Evolutionary conservation across 1,140 invertebrate genomes (phyloP), one percentile per base, ranked within the genome.

Genomic region (Drosophila punjabiensis): DNA sequence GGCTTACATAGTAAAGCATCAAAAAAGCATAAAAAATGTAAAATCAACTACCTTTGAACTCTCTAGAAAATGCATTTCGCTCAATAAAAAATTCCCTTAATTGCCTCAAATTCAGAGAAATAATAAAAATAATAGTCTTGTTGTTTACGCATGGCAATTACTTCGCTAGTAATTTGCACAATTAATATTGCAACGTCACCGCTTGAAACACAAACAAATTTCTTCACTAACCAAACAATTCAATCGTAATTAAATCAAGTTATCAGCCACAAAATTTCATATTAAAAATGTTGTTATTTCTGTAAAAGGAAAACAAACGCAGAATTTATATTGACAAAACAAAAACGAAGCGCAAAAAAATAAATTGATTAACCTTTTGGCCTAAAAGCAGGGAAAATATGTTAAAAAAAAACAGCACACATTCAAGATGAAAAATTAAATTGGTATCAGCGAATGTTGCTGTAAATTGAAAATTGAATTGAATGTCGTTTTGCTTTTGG

Each of bases 191-290:
- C 48, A 33, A 10, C 32, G 16, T 41, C 11, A 2, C 16, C 20
- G 43, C 18, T n/a, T 41, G 24, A 39, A n/a, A 37, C 24, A 28
- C 43, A 47, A 60, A 48, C 63, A 56, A 71, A 60, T 18, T 56
- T n/a, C 55, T n/a, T 56, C 9, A 24, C 55, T 37, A 56, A 39
- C 33, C 69, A 73, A 73, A 73, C 69, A 73, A 73, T 73, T 37
- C 68, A 60, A 30, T 48, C 43, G 69, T 60, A 73, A 73, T 71
- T 59, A 71, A 73, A 74, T 39, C 30, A 73, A 74, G 37, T 73
- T 52, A 59, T 37, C 33, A 41, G 33, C 55, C 68, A 73, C 20
- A 74, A 39, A 39, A 60, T 73, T 50, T 35, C n/a, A 70, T 43
- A 68, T 68, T 68, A 68, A 68, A 45, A 68, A 24, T 55, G 30